Percentiles rank a stretch among this genome's conserved stretches.
phyloP scores from a whole-genome alignment of 2,888 invertebrate species.

The Osmoderma eremita region DNA sequence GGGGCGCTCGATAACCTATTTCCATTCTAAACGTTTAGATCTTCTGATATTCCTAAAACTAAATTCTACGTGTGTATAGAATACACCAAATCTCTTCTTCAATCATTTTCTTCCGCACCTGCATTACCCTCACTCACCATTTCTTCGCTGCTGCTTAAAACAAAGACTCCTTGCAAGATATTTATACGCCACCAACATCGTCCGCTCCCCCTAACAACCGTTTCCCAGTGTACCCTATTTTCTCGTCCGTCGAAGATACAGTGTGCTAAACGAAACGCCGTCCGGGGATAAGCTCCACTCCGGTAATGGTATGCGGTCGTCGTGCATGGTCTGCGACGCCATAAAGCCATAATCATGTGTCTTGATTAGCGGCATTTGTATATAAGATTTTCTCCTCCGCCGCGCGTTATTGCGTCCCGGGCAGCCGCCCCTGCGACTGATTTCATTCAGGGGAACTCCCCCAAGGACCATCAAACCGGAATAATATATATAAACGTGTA shows the following conservation, averaged over 20 bases:
- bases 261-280: conserved; percentile 25
- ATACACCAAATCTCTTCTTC: too few species aligned
- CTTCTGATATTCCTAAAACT: too few species aligned
- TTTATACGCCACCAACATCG: conserved; percentile 9
- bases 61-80: too few species aligned
- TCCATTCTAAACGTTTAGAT: too few species aligned
- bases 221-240: conserved; percentile 16
- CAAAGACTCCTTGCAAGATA: conserved; percentile 21
- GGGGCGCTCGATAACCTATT: too few species aligned
- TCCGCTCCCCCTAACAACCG: not conserved
- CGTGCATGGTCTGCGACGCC: conserved; percentile 58
- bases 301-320: conserved; percentile 53
- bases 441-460: conserved; percentile 49
- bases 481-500: conserved; percentile 33
- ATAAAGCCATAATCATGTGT: conserved; percentile 63
- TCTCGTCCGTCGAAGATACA: conserved; percentile 18
- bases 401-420: conserved; percentile 57
- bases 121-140: not conserved
- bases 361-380: conserved; percentile 65
- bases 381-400: conserved; percentile 58
- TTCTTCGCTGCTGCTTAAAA: conserved; percentile 7
- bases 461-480: conserved; percentile 34
- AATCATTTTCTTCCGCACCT: too few species aligned
- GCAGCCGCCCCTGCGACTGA: conserved; percentile 47
- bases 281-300: conserved; percentile 39